Percentiles rank a stretch among this genome's conserved stretches.
phyloP scores from a whole-genome alignment of 2,888 invertebrate genomes.

The Pyrocoelia pectoralis region DNA sequence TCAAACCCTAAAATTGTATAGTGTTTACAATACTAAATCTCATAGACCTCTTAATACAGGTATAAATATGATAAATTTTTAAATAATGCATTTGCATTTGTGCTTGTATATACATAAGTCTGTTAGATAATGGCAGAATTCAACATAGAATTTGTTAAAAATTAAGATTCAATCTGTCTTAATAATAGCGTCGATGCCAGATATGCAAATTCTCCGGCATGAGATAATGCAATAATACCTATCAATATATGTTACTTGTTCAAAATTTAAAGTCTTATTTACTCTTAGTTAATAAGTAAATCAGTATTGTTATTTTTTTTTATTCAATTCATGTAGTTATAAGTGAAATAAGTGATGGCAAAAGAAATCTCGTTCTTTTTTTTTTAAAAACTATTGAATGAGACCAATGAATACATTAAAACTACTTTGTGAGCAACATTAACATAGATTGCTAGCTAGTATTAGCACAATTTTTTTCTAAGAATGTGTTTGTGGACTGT shows the following conservation, averaged over 20 bases:
- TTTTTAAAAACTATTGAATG: background rate
- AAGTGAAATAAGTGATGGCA: constrained; percentile 1
- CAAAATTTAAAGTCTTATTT: constrained; percentile 9
- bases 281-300: background rate
- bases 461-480: background rate
- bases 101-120: constrained; percentile 55
- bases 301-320: constrained; percentile 11
- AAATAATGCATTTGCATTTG: constrained; percentile 54
- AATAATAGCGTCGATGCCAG: constrained; percentile 5
- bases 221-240: constrained; percentile 4
- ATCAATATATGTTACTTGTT: constrained; percentile 6
- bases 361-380: background rate
- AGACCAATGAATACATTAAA: background rate
- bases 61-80: constrained; percentile 56
- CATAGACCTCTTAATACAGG: constrained; percentile 50
- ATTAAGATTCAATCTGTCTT: constrained; percentile 5
- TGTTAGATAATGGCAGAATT: background rate
- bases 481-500: background rate
- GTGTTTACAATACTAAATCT: constrained; percentile 56
- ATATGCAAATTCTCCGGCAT: background rate
- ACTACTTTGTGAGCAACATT: background rate
- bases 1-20: constrained; percentile 43
- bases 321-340: background rate
- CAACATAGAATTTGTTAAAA: constrained; percentile 5
- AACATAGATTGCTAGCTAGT: background rate